Evolutionary conservation across 2,888 invertebrate genomes (phyloP).

Genomic region (Gryllus longicercus): DNA sequence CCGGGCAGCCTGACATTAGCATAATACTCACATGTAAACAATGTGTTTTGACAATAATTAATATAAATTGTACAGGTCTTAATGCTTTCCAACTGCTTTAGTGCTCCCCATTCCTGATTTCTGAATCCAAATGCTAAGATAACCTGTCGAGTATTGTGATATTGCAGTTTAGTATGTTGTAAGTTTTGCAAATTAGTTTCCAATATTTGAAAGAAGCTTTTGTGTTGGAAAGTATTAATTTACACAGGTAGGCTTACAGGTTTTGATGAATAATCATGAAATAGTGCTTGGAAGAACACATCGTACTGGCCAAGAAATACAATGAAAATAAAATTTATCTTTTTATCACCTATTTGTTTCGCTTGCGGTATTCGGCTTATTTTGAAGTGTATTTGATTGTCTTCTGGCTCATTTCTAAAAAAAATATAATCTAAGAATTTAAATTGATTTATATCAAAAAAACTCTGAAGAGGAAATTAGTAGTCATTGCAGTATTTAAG

Average conservation of each 20-base stretch:
- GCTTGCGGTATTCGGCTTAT: no score
- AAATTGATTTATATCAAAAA: background rate
- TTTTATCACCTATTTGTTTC: no score
- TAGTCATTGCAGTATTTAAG: background rate
- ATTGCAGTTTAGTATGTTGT: background rate
- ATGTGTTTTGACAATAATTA: slow-evolving; percentile 17
- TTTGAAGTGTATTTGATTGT: no score
- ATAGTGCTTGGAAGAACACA: no score
- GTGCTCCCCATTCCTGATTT: no score
- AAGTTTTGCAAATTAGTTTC: background rate
- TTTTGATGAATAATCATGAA: no score
- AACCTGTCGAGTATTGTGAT: background rate
- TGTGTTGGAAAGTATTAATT: background rate
- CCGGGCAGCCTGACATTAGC: background rate
- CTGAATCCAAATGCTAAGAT: background rate
- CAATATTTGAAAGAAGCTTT: no score
- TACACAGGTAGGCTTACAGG: background rate
- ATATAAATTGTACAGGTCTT: background rate
- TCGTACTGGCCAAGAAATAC: no score
- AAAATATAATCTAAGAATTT: background rate
- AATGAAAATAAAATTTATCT: no score
- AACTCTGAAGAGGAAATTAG: background rate
- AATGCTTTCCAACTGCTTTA: background rate
- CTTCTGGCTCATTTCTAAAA: no score
- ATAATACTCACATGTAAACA: background rate